phyloP scores from a whole-genome alignment of 1,140 invertebrate genomes.

The Trichonephila inaurata region DNA sequence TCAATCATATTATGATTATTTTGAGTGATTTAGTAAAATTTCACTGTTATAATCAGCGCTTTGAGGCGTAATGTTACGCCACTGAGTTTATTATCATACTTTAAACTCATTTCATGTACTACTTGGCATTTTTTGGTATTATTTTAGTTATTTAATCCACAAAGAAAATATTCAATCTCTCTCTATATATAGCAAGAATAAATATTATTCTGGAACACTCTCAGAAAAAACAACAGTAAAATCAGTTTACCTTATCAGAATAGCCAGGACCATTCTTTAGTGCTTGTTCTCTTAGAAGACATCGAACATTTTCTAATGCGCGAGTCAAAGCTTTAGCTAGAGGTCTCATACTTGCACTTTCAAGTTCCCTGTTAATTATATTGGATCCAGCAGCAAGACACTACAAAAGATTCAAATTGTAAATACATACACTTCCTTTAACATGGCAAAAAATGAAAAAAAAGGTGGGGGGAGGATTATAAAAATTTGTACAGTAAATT shows the following conservation, averaged over 20 bases:
- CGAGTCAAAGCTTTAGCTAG: conserved; percentile 96
- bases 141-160: not conserved
- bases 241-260: conserved; percentile 87
- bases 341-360: conserved; percentile 97
- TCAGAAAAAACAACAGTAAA: not conserved
- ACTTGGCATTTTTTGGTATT: too few species aligned
- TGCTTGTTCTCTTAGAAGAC: conserved; percentile 91
- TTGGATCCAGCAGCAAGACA: conserved; percentile 91
- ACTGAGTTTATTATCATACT: too few species aligned
- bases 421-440: not conserved
- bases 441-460: too few species aligned
- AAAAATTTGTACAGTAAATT: too few species aligned
- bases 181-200: too few species aligned
- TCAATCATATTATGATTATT: too few species aligned
- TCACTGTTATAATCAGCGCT: too few species aligned
- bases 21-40: too few species aligned
- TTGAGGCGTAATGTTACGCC: too few species aligned
- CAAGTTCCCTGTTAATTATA: conserved; percentile 97
- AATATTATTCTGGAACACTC: not conserved
- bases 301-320: conserved; percentile 94
- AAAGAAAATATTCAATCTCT: not conserved
- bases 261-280: conserved; percentile 83
- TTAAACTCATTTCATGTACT: too few species aligned
- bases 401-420: conserved; percentile 81
- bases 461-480: too few species aligned